These are phyloP conservation scores for Drosophila watanabei DNA, from an alignment of 1,140 invertebrate genomes.

Conservation along the genomic window DNA sequence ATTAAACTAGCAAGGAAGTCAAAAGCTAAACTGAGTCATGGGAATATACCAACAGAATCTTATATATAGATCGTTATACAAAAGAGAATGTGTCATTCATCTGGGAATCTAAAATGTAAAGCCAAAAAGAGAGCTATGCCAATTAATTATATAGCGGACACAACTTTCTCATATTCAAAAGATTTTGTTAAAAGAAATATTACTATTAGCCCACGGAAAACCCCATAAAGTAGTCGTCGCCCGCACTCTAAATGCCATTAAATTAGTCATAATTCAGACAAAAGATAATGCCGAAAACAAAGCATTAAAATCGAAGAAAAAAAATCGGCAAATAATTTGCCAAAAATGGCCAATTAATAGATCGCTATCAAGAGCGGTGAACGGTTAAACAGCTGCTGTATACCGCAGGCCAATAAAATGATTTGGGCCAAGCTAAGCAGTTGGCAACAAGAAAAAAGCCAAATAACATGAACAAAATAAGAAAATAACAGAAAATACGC, in stretches of 20 bases:
- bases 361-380: constrained; percentile 46
- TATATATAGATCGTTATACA: not conserved
- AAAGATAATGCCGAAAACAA: constrained; percentile 33
- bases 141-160: constrained; percentile 7
- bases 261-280: constrained; percentile 71
- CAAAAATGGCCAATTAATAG: constrained; percentile 68
- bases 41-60: constrained; percentile 1
- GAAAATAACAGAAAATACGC: constrained; percentile 4
- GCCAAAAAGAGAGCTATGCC: not conserved
- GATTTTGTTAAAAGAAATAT: not conserved
- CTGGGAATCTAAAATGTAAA: not conserved
- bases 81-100: constrained; percentile 1
- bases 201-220: not conserved
- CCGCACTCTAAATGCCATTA: constrained; percentile 74
- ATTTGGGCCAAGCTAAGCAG: constrained; percentile 22
- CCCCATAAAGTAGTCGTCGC: constrained; percentile 18
- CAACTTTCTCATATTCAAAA: constrained; percentile 9
- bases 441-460: constrained; percentile 24
- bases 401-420: constrained; percentile 14
- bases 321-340: constrained; percentile 47
- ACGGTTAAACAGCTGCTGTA: constrained; percentile 51
- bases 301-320: constrained; percentile 26
- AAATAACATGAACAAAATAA: not conserved
- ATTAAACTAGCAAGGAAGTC: constrained; percentile 37
- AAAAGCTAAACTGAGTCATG: constrained; percentile 31